Conservation (phyloP, 2,113 vertebrate species). For the Larimichthys polyactis region DNA sequence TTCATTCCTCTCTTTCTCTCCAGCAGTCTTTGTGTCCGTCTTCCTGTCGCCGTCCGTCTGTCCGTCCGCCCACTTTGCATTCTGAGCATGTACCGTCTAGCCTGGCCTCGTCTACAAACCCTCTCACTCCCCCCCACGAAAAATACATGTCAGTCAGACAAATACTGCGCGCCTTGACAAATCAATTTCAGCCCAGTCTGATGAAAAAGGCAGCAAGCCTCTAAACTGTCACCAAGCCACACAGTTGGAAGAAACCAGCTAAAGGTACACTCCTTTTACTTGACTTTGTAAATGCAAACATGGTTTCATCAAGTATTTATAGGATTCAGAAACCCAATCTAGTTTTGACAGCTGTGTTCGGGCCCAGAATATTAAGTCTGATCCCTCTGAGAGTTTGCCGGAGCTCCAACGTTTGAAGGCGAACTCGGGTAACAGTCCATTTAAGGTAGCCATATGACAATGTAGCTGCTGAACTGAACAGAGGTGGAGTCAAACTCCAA, state of each 20-base stretch:
- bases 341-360: constrained; percentile 8
- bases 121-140: constrained; percentile 1
- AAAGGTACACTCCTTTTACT: constrained; percentile 7
- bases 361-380: constrained; percentile 43
- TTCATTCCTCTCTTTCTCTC: neutral
- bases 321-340: constrained; percentile 41
- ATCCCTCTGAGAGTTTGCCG: neutral
- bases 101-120: constrained; percentile 35
- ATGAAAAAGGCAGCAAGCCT: constrained; percentile 66
- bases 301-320: constrained; percentile 63
- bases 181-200: constrained; percentile 66
- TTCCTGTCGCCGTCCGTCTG: neutral
- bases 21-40: neutral
- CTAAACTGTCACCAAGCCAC: constrained; percentile 40
- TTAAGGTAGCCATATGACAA: neutral
- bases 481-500: too few species aligned
- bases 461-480: neutral
- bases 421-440: neutral
- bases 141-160: constrained; percentile 44
- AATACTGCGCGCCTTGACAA: constrained; percentile 59
- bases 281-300: constrained; percentile 55
- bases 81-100: constrained; percentile 61
- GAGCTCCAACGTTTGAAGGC: neutral
- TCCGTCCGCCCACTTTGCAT: constrained; percentile 38
- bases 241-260: constrained; percentile 20